Percentiles rank a stretch among this genome's conserved stretches.
These are phyloP conservation scores for Tursiops truncatus DNA, from an alignment of 2,113 vertebrate species.

Conservation along the genomic window DNA sequence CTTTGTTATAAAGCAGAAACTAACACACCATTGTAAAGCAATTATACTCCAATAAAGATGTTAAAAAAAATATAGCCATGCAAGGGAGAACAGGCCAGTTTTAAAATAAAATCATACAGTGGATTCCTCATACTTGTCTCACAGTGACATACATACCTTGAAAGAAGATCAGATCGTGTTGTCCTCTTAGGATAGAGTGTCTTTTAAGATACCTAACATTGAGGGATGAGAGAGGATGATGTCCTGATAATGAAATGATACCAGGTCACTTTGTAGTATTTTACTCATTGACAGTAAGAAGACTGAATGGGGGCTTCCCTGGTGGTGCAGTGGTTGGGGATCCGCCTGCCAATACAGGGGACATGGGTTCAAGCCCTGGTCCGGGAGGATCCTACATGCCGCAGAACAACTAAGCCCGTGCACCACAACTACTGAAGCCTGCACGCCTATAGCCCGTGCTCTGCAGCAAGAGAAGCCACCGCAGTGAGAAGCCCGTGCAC, in stretches of 20 bases:
- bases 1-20: too few relatives aligned
- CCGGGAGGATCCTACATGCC: too few relatives aligned
- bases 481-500: too few relatives aligned
- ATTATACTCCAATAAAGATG: too few relatives aligned
- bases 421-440: too few relatives aligned
- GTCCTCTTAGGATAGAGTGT: not conserved
- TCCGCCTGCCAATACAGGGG: too few relatives aligned
- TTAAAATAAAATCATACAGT: not conserved
- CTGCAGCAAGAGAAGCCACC: too few relatives aligned
- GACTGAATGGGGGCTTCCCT: not conserved
- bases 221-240: not conserved
- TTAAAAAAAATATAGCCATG: not conserved
- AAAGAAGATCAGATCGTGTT: not conserved
- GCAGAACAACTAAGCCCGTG: too few relatives aligned
- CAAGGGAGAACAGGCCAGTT: not conserved
- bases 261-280: not conserved
- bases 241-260: not conserved
- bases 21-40: too few relatives aligned
- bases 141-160: not conserved
- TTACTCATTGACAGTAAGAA: not conserved
- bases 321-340: too few relatives aligned
- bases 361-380: too few relatives aligned
- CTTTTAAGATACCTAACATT: not conserved
- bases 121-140: not conserved
- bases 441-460: too few relatives aligned